These are phyloP conservation scores for Cylloceria caligata DNA, from an alignment of 2,888 invertebrate species.

Conservation along the genomic window DNA sequence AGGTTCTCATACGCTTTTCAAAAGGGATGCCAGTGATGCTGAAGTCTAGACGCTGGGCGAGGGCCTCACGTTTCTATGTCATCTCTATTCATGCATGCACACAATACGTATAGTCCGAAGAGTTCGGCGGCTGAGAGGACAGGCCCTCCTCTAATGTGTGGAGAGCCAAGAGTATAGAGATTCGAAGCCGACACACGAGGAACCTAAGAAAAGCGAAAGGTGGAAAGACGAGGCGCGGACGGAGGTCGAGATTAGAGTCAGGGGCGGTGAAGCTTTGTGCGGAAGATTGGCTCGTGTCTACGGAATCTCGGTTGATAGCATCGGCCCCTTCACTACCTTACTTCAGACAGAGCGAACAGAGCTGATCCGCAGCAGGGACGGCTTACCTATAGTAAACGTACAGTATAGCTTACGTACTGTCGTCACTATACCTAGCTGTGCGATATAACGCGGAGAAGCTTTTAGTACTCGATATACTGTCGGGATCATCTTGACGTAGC, in stretches of 20 bases:
- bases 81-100: constrained; percentile 58
- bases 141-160: not conserved
- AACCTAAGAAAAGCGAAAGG: constrained; percentile 39
- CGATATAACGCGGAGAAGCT: constrained; percentile 10
- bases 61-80: constrained; percentile 36
- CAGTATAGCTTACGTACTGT: not conserved
- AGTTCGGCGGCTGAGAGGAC: constrained; percentile 50
- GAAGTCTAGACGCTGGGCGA: constrained; percentile 54
- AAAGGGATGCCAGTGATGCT: constrained; percentile 32
- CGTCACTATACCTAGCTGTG: not conserved
- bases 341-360: constrained; percentile 19
- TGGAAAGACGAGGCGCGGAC: constrained; percentile 22
- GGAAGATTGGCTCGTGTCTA: constrained; percentile 67
- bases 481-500: constrained; percentile 27
- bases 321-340: constrained; percentile 58
- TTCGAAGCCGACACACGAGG: constrained; percentile 39
- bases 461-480: constrained; percentile 18
- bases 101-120: constrained; percentile 30
- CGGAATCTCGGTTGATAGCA: constrained; percentile 67
- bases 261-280: constrained; percentile 66
- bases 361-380: constrained; percentile 39
- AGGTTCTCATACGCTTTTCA: constrained; percentile 33
- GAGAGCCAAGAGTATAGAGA: not conserved
- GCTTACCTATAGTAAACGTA: not conserved
- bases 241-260: constrained; percentile 60